Evolutionary conservation across 1,140 invertebrate species (phyloP).

Genomic region (Bombus confusus): DNA sequence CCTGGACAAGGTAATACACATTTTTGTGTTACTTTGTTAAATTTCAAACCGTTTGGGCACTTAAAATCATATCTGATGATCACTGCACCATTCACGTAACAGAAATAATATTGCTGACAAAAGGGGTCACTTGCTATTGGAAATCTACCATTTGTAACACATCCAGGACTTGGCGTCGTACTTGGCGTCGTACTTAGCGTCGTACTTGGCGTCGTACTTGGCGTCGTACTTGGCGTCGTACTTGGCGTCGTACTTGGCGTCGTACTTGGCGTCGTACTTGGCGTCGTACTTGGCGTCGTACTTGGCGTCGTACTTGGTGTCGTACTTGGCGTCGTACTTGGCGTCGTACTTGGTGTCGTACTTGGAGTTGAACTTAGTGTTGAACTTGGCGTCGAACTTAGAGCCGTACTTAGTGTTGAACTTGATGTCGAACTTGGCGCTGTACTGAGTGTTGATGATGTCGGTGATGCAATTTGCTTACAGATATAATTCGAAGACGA

Average conservation of each 20-base stretch:
- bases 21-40: neutral
- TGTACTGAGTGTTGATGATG: accelerated
- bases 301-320: neutral
- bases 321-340: neutral
- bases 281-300: neutral
- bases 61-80: neutral
- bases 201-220: neutral
- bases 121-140: neutral
- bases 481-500: neutral
- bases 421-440: too few relatives aligned
- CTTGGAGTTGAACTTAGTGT: neutral
- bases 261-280: neutral
- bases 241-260: neutral
- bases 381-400: neutral
- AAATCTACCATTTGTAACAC: slow-evolving; percentile 27
- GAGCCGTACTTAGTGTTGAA: accelerated
- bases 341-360: neutral
- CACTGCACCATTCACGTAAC: neutral
- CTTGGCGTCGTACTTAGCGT: neutral
- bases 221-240: neutral
- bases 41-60: slow-evolving; percentile 37
- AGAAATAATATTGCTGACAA: slow-evolving; percentile 45
- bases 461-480: neutral
- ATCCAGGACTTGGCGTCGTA: too few relatives aligned
- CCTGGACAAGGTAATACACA: slow-evolving; percentile 22